phyloP scores from a whole-genome alignment of 1,140 invertebrate species.

The Drosophila ogumai region DNA sequence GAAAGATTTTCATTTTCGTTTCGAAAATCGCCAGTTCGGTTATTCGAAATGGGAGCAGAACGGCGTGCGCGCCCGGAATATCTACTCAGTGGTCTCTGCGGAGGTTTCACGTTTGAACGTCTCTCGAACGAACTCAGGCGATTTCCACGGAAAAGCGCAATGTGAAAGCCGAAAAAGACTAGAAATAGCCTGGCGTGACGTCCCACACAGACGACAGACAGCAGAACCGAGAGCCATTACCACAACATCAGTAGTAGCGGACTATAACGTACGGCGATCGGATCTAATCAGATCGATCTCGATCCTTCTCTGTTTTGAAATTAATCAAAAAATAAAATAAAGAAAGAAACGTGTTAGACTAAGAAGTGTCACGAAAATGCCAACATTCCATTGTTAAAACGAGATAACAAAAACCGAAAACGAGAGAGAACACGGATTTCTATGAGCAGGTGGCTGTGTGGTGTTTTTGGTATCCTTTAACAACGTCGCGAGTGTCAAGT shows the following conservation, averaged over 20 bases:
- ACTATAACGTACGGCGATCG: slow-evolving; percentile 57
- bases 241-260: slow-evolving; percentile 61
- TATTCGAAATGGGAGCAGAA: slow-evolving; percentile 57
- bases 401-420: slow-evolving; percentile 6
- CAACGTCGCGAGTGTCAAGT: slow-evolving; percentile 29
- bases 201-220: slow-evolving; percentile 69
- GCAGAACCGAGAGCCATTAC: slow-evolving; percentile 60
- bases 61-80: slow-evolving; percentile 57
- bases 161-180: slow-evolving; percentile 81
- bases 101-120: slow-evolving; percentile 85
- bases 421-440: slow-evolving; percentile 26
- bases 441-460: slow-evolving; percentile 31
- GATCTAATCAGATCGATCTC: slow-evolving; percentile 46
- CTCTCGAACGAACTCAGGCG: slow-evolving; percentile 51
- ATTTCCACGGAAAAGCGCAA: slow-evolving; percentile 81
- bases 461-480: slow-evolving; percentile 4
- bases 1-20: slow-evolving; percentile 46
- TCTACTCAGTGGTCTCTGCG: slow-evolving; percentile 84
- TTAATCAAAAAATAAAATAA: neutral
- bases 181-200: slow-evolving; percentile 82
- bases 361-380: slow-evolving; percentile 42
- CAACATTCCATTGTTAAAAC: slow-evolving; percentile 36
- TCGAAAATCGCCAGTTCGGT: slow-evolving; percentile 29
- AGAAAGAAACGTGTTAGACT: slow-evolving; percentile 21
- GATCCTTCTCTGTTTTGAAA: slow-evolving; percentile 18